These are phyloP conservation scores for Hirtodrosophila alboralis DNA, from an alignment of 2,888 invertebrate genomes.

Conservation along the genomic window DNA sequence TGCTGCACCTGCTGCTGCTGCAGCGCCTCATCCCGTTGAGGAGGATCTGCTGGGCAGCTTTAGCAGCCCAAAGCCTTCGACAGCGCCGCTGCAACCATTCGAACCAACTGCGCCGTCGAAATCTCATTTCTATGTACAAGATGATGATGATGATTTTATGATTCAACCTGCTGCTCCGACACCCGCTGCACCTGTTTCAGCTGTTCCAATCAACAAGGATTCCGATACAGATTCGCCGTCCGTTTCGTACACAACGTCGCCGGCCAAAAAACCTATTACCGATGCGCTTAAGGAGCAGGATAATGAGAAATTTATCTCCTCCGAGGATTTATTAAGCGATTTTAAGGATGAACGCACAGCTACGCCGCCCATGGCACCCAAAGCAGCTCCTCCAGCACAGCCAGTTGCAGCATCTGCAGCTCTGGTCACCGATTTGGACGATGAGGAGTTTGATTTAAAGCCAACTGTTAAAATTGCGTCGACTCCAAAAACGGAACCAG, in stretches of 20 bases:
- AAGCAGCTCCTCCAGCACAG: conserved; percentile 5
- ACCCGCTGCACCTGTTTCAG: conserved; percentile 12
- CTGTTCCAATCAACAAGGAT: conserved; percentile 68
- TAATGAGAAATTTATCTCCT: conserved; percentile 84
- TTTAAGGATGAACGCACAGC: conserved; percentile 81
- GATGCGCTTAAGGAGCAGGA: conserved; percentile 83
- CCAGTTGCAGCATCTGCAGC: conserved; percentile 22
- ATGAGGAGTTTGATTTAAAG: conserved; percentile 65
- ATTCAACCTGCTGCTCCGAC: conserved; percentile 38
- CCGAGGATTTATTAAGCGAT: conserved; percentile 83
- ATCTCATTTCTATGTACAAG: conserved; percentile 48
- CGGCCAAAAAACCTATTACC: conserved; percentile 81
- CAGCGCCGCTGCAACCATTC: conserved; percentile 61
- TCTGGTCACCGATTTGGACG: conserved; percentile 77
- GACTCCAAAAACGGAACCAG: conserved; percentile 42
- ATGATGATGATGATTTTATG: conserved; percentile 52
- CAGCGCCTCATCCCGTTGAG: conserved; percentile 19
- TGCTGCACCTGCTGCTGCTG: conserved; percentile 7
- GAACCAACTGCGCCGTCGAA: conserved; percentile 55
- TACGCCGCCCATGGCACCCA: conserved; percentile 40
- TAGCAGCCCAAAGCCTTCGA: conserved; percentile 21
- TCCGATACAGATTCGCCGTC: conserved; percentile 83
- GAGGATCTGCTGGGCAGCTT: conserved; percentile 65
- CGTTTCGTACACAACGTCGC: conserved; percentile 82
- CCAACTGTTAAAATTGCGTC: conserved; percentile 39